phyloP scores from a whole-genome alignment of 1,140 invertebrate species.

The Orussus abietinus region DNA sequence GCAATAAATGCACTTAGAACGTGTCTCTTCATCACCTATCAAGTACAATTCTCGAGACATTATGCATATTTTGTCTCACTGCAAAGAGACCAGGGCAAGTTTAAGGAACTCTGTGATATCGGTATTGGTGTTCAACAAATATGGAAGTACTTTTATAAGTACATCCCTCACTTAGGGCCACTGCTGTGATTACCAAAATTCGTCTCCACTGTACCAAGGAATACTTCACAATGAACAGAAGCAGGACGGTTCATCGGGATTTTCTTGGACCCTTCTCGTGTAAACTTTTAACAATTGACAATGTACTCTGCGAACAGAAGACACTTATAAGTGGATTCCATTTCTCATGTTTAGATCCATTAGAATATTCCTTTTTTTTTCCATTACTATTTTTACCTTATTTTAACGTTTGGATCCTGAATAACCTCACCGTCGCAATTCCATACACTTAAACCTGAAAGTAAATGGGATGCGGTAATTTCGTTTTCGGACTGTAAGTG shows the following conservation, averaged over 20 bases:
- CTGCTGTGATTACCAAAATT: too few relatives aligned
- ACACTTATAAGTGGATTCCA: slow-evolving; percentile 3
- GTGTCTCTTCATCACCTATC: too few relatives aligned
- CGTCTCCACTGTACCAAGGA: too few relatives aligned
- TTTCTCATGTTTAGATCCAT: slow-evolving; percentile 4
- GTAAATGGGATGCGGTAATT: slow-evolving; percentile 32
- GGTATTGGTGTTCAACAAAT: too few relatives aligned
- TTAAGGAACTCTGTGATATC: too few relatives aligned
- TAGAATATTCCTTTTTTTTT: slow-evolving; percentile 4
- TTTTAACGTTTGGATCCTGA: slow-evolving; percentile 63
- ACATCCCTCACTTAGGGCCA: too few relatives aligned
- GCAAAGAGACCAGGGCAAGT: too few relatives aligned
- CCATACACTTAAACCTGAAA: slow-evolving; percentile 63
- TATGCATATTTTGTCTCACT: too few relatives aligned
- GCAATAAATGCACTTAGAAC: too few relatives aligned
- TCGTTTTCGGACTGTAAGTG: slow-evolving; percentile 27
- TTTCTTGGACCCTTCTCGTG: slow-evolving; percentile 42
- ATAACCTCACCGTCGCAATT: slow-evolving; percentile 85
- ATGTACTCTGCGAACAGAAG: slow-evolving; percentile 50
- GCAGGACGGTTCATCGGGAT: slow-evolving; percentile 14
- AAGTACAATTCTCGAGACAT: too few relatives aligned
- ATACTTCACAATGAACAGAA: slow-evolving; percentile 17
- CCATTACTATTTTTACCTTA: slow-evolving; percentile 58
- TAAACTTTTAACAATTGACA: slow-evolving; percentile 58
- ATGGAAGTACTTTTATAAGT: too few relatives aligned